Evolutionary conservation across 2,797 vertebrate genomes (phyloP).

Genomic region (Eurystomus glaucurus): DNA sequence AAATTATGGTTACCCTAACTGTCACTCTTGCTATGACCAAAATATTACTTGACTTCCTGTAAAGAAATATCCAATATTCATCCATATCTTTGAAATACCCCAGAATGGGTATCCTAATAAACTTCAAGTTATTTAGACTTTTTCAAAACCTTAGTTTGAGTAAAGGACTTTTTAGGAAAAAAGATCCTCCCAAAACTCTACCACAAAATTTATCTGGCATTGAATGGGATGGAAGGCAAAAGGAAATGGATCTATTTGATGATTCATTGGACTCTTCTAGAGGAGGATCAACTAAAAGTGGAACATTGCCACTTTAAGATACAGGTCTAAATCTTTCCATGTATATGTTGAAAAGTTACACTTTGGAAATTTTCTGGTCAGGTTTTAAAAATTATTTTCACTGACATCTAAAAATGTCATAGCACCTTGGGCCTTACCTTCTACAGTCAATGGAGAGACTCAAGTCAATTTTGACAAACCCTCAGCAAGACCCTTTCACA

Average conservation of each 20-base stretch:
- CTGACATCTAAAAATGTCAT: slow-evolving; percentile 19
- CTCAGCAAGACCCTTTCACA: background rate
- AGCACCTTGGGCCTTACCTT: background rate
- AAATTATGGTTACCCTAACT: background rate
- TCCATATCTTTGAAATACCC: background rate
- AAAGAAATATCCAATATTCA: background rate
- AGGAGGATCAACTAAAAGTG: background rate
- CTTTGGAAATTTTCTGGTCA: background rate
- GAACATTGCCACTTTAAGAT: background rate
- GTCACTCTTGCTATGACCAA: background rate
- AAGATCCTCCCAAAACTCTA: background rate
- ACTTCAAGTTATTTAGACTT: background rate
- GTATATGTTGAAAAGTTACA: background rate
- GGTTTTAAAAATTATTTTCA: slow-evolving; percentile 10
- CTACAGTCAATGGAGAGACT: background rate
- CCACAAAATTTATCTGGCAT: background rate
- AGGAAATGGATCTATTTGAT: background rate
- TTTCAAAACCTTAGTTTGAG: background rate
- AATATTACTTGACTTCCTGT: background rate
- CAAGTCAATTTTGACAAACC: background rate
- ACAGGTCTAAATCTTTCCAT: background rate
- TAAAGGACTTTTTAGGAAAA: background rate
- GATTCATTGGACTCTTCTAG: background rate
- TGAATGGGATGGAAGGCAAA: background rate
- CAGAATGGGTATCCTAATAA: background rate